phyloP scores from a whole-genome alignment of 1,140 invertebrate genomes.

The Goniozus legneri region DNA sequence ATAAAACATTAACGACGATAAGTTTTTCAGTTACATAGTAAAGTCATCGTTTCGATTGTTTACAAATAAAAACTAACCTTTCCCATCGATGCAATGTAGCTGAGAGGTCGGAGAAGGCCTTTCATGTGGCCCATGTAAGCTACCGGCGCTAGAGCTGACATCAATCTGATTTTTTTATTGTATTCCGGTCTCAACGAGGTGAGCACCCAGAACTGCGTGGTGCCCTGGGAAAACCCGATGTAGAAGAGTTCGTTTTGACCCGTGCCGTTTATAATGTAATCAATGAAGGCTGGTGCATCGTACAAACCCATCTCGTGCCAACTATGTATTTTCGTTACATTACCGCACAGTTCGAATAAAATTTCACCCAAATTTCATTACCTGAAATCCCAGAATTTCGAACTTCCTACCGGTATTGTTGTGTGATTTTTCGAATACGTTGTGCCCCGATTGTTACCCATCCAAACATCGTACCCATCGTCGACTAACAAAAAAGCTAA shows the following conservation, averaged over 20 bases:
- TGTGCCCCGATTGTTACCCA: slow-evolving; percentile 65
- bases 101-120: background rate
- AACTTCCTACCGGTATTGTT: slow-evolving; percentile 47
- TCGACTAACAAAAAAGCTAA: slow-evolving; percentile 51
- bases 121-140: slow-evolving; percentile 26
- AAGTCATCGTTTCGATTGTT: background rate
- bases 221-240: slow-evolving; percentile 58
- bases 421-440: slow-evolving; percentile 59
- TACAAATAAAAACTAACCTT: slow-evolving; percentile 5
- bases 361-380: background rate
- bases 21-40: too few relatives aligned
- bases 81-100: background rate
- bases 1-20: background rate
- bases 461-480: slow-evolving; percentile 68
- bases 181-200: slow-evolving; percentile 55
- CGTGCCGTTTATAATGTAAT: slow-evolving; percentile 61
- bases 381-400: slow-evolving; percentile 54
- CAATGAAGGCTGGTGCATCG: slow-evolving; percentile 68
- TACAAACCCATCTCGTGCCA: slow-evolving; percentile 62
- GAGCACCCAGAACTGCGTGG: slow-evolving; percentile 56
- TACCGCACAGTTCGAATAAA: background rate
- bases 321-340: slow-evolving; percentile 1
- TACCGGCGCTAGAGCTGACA: slow-evolving; percentile 54
- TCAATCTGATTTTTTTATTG: slow-evolving; percentile 51
- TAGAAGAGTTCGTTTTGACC: slow-evolving; percentile 55